A percentile compares a stretch with the other conserved stretches of the same genome.
phyloP scores from a whole-genome alignment of 2,888 invertebrate genomes.

The Leptinotarsa juncta region DNA sequence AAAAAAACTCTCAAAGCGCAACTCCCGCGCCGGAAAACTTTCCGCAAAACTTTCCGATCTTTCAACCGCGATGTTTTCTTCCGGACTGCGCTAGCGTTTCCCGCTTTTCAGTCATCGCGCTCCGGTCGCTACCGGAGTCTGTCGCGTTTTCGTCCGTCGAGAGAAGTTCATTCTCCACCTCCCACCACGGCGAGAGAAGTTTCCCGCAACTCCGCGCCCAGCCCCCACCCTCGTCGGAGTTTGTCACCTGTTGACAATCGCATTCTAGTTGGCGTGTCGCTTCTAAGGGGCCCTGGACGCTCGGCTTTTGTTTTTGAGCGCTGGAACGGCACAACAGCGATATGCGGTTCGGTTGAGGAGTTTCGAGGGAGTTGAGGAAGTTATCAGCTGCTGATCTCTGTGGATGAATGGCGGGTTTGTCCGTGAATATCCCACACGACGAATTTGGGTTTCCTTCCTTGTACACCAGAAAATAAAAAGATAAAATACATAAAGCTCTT shows the following conservation, averaged over 20 bases:
- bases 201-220: constrained; percentile 11
- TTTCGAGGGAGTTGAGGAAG: neutral
- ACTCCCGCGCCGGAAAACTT: constrained; percentile 20
- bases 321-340: constrained; percentile 18
- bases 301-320: constrained; percentile 16
- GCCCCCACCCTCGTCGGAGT: constrained; percentile 46
- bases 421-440: neutral
- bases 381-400: neutral
- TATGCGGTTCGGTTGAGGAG: constrained; percentile 25
- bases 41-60: constrained; percentile 29
- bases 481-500: too few relatives aligned
- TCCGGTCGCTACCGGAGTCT: constrained; percentile 48
- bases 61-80: constrained; percentile 35
- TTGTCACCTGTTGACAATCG: constrained; percentile 58
- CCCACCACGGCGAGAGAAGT: constrained; percentile 24
- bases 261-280: constrained; percentile 32
- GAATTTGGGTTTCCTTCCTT: too few relatives aligned
- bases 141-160: constrained; percentile 44
- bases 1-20: constrained; percentile 13
- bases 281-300: constrained; percentile 21
- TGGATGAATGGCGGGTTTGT: neutral
- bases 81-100: constrained; percentile 28
- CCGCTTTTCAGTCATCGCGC: constrained; percentile 36
- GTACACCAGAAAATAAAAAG: too few relatives aligned
- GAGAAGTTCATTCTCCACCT: constrained; percentile 35